Evolutionary conservation across 1,140 invertebrate genomes (phyloP).

Genomic region (Octopus sinensis): DNA sequence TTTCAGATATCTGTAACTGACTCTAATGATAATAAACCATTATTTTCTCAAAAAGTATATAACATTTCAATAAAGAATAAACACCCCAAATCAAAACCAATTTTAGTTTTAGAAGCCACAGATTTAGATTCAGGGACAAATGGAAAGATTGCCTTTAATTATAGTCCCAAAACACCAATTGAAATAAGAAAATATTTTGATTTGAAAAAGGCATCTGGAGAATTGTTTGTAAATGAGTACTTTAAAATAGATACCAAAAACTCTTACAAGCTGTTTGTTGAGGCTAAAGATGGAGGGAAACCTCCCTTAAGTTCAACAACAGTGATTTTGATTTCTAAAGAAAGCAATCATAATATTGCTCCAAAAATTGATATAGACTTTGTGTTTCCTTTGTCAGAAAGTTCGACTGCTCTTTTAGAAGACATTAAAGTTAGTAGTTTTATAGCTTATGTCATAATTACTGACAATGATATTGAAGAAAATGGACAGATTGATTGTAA

Average conservation of each 20-base stretch:
- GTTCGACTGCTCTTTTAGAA: constrained; percentile 32
- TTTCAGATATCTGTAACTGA: constrained; percentile 57
- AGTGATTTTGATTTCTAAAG: constrained; percentile 66
- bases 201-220: too few relatives aligned
- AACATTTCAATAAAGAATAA: constrained; percentile 69
- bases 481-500: too few relatives aligned
- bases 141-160: constrained; percentile 18
- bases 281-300: too few relatives aligned
- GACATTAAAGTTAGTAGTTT: constrained; percentile 23
- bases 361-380: constrained; percentile 43
- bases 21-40: constrained; percentile 62
- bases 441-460: too few relatives aligned
- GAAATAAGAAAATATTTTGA: too few relatives aligned
- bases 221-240: too few relatives aligned
- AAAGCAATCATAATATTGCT: constrained; percentile 81
- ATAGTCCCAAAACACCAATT: too few relatives aligned
- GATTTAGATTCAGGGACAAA: constrained; percentile 50
- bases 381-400: constrained; percentile 27
- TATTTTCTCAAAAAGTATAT: constrained; percentile 37
- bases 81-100: constrained; percentile 24
- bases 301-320: too few relatives aligned
- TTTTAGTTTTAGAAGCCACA: constrained; percentile 37
- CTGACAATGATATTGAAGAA: too few relatives aligned
- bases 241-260: too few relatives aligned
- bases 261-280: too few relatives aligned